Percentiles rank a stretch among this genome's conserved stretches.
Evolutionary conservation across 2,797 vertebrate genomes (phyloP).

Genomic region (Nannoperca australis): DNA sequence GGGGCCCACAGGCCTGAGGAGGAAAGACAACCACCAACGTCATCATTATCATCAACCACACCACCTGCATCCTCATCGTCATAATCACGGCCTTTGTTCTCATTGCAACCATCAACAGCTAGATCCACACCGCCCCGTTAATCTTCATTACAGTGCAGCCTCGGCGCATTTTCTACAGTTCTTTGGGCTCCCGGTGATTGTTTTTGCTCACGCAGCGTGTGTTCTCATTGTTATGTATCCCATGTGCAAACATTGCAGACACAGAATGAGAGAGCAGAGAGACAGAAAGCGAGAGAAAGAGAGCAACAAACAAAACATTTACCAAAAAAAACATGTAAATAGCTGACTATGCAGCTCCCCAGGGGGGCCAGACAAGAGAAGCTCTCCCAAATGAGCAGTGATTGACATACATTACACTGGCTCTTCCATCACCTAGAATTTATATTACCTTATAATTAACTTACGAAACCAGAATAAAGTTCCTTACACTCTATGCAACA

Average conservation of each 20-base stretch:
- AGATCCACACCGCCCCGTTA: conserved; percentile 29
- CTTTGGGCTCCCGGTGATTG: conserved; percentile 64
- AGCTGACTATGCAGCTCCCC: conserved; percentile 52
- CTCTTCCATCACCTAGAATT: neutral
- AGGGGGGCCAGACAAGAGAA: conserved; percentile 41
- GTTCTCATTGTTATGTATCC: conserved; percentile 72
- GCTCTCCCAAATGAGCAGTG: conserved; percentile 46
- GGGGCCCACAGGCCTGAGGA: conserved; percentile 69
- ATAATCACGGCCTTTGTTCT: conserved; percentile 16
- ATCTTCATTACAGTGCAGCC: conserved; percentile 63
- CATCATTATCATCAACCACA: conserved; percentile 38
- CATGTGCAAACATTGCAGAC: conserved; percentile 71
- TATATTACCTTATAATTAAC: too few relatives aligned
- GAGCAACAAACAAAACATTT: conserved; percentile 52
- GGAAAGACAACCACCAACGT: conserved; percentile 28
- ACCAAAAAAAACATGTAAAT: conserved; percentile 34
- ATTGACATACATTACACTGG: conserved; percentile 30
- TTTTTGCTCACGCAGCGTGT: conserved; percentile 66
- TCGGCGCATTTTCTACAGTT: conserved; percentile 59
- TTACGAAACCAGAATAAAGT: neutral
- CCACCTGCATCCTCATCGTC: conserved; percentile 37
- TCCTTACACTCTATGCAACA: neutral
- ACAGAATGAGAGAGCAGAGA: conserved; percentile 58
- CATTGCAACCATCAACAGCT: conserved; percentile 34
- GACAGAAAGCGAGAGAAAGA: conserved; percentile 47